Conservation (phyloP, 2,113 vertebrate genomes). For the Hirundichthys speculiger region DNA sequence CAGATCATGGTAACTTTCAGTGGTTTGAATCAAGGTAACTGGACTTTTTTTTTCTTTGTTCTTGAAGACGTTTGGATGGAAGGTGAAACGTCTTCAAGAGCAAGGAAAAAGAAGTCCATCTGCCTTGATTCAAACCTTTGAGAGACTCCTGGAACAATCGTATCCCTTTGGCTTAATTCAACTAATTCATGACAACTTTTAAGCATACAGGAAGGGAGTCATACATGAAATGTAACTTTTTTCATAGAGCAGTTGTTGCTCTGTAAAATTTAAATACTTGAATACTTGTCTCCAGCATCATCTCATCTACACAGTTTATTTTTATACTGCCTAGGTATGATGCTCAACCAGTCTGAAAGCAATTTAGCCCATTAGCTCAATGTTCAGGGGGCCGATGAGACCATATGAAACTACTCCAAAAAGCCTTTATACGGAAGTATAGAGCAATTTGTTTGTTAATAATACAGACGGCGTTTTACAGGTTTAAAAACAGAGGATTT, state of each 20-base stretch:
- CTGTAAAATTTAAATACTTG: conserved; percentile 32
- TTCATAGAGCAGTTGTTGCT: conserved; percentile 28
- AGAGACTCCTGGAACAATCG: too few species aligned
- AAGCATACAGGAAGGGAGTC: conserved; percentile 4
- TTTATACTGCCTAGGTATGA: conserved; percentile 44
- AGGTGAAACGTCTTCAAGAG: too few species aligned
- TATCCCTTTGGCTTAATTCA: too few species aligned
- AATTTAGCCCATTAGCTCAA: conserved; percentile 68
- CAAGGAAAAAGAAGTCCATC: too few species aligned
- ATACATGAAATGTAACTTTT: conserved; percentile 22
- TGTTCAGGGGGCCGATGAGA: conserved; percentile 51
- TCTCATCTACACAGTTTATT: conserved; percentile 51
- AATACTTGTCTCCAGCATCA: conserved; percentile 32
- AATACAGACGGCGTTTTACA: conserved; percentile 29
- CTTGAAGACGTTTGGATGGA: too few species aligned
- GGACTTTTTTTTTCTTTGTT: too few species aligned
- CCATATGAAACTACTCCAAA: conserved; percentile 48
- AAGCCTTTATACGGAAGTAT: conserved; percentile 45
- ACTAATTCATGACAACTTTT: too few species aligned
- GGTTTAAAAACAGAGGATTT: conserved; percentile 50
- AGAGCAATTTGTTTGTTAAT: conserved; percentile 67
- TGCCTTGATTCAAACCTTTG: too few species aligned
- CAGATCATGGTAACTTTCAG: too few species aligned
- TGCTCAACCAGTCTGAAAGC: conserved; percentile 65
- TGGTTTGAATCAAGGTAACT: too few species aligned